Evolutionary conservation across 2,888 invertebrate species (phyloP), one percentile per base, ranked within the genome.

Genomic region (Nasonovia ribisnigri): DNA sequence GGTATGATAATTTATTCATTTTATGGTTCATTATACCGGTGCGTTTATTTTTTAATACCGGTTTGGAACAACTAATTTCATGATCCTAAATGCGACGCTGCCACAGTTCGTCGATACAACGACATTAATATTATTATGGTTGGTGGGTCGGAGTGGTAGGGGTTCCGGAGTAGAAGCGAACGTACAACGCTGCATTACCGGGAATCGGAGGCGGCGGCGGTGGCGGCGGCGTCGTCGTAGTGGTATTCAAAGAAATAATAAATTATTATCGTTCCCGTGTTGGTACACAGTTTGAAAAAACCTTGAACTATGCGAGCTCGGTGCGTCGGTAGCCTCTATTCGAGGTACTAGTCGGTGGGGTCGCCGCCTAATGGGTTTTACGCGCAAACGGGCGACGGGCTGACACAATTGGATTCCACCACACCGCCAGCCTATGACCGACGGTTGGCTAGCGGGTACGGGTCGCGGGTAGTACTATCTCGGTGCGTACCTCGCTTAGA

Each of bases 291-390:
- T 77, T 16, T 6, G 36, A 36, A 20, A 84, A 92, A 89, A 89
- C 92, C 89, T 93, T 93, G 90, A 93, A 93, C 93, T 84, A 84
- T 90, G 89, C 54, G 46, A 54, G 93, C 84, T 57, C 90, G 26
- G 84, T 24, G 26, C 54, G 54, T 42, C 43, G 46, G 60, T 42
- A 92, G 51, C 90, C 93, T 93, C 93, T 93, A 84, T 86, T 16
- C 89, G 48, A 90, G 93, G 93, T 93, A 93, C 60, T 1, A 57
- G 51, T 46, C 84, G 46, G 26, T 48, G 89, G 93, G 93, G 90
- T 93, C 93, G 93, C 42, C 57, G 84, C 46, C 42, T 90, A 93
- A 93, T 93, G 93, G 93, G 84, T 84, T 89, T 89, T 89, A 43
- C 93, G 84, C 90, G 60, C 5, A 60, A 90, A 93, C 90, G 48